These are phyloP conservation scores for Lepidocyrtoides sp. DNA, from an alignment of 2,888 invertebrate species.

Conservation along the genomic window DNA sequence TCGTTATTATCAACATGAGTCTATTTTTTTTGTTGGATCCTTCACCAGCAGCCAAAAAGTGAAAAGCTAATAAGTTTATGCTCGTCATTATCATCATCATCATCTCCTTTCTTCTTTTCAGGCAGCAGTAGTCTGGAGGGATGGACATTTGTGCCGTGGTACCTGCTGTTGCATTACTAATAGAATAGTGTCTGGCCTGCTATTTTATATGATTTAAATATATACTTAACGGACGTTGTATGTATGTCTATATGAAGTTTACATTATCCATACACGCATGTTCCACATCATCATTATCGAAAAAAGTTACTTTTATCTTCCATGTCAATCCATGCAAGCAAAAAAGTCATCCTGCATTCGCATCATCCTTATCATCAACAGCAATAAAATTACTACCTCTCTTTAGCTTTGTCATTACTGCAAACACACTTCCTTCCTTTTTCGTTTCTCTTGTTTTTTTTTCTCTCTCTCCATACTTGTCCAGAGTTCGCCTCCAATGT, in stretches of 20 bases:
- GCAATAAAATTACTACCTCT: slow-evolving; percentile 61
- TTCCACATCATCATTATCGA: slow-evolving; percentile 32
- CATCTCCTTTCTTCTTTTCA: neutral
- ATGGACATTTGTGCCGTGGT: slow-evolving; percentile 38
- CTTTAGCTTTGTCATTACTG: slow-evolving; percentile 66
- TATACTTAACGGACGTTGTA: neutral
- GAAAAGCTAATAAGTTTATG: slow-evolving; percentile 67
- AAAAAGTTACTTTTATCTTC: slow-evolving; percentile 53
- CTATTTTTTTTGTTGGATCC: slow-evolving; percentile 58
- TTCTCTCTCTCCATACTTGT: neutral
- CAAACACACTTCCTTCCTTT: slow-evolving; percentile 57
- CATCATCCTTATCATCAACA: slow-evolving; percentile 61
- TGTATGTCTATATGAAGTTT: neutral
- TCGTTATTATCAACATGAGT: slow-evolving; percentile 69
- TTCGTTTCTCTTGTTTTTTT: neutral
- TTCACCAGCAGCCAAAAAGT: slow-evolving; percentile 41
- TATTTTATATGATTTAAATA: neutral
- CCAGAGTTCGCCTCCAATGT: neutral
- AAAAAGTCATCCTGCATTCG: slow-evolving; percentile 68
- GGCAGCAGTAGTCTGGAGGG: neutral
- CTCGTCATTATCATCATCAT: slow-evolving; percentile 30
- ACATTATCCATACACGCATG: neutral
- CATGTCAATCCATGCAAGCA: slow-evolving; percentile 73
- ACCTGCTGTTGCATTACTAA: slow-evolving; percentile 63
- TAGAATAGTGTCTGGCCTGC: neutral